These are phyloP conservation scores for Aphyosemion australe DNA, from an alignment of 2,113 vertebrate species.

Conservation along the genomic window DNA sequence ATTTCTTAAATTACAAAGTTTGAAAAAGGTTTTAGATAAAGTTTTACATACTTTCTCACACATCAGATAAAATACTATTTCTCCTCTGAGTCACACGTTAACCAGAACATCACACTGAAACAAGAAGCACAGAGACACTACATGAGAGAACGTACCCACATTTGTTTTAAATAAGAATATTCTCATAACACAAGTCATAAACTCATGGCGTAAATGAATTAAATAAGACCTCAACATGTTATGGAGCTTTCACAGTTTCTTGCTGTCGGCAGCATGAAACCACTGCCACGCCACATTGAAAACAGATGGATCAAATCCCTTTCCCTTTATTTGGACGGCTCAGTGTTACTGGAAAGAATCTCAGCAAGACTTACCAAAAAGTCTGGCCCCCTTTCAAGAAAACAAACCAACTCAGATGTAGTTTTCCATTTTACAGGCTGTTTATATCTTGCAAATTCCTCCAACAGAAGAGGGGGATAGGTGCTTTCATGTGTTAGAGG, in stretches of 20 bases:
- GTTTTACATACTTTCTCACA: too few relatives aligned
- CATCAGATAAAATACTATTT: too few relatives aligned
- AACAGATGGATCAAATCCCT: slow-evolving; percentile 71
- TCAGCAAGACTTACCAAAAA: slow-evolving; percentile 77
- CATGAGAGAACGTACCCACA: neutral
- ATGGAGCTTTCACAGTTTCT: slow-evolving; percentile 44
- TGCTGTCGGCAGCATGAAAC: slow-evolving; percentile 50
- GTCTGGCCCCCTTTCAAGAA: slow-evolving; percentile 72
- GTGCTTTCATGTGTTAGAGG: slow-evolving; percentile 81
- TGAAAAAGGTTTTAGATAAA: too few relatives aligned
- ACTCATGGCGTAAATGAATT: slow-evolving; percentile 44
- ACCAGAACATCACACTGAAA: too few relatives aligned
- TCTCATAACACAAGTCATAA: slow-evolving; percentile 28
- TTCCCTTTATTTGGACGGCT: slow-evolving; percentile 55
- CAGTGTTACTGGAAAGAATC: slow-evolving; percentile 77
- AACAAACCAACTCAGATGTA: slow-evolving; percentile 82
- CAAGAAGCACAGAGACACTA: neutral
- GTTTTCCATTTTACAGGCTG: slow-evolving; percentile 83
- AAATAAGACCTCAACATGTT: slow-evolving; percentile 42
- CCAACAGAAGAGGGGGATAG: slow-evolving; percentile 69
- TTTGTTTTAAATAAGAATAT: slow-evolving; percentile 8
- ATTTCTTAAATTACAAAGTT: too few relatives aligned
- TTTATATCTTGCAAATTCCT: slow-evolving; percentile 82
- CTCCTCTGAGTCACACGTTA: too few relatives aligned
- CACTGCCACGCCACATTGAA: slow-evolving; percentile 63